Evolutionary conservation across 2,888 invertebrate genomes (phyloP), one percentile per base, ranked within the genome.

Genomic region (Diplazon laetatorius): DNA sequence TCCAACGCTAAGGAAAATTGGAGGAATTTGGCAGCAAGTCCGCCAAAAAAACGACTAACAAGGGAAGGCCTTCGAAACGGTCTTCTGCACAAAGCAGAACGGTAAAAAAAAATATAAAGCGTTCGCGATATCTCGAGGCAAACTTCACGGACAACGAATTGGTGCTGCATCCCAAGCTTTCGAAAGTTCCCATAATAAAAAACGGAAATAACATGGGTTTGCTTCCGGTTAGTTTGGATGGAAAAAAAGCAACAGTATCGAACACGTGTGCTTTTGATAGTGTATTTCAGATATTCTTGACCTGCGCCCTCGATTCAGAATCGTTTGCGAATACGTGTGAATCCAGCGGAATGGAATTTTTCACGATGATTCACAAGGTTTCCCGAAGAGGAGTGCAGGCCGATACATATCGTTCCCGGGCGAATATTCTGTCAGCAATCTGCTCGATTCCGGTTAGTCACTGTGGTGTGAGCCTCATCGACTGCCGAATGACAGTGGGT

Each of bases 261-360:
- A 25, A 62, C n/a, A 62, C 60, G 10, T 62, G 60, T 5, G 25
- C 44, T 14, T 62, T 44, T 6, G 60, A 62, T 20, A 62, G 60
- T 8, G 8, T 62, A 0, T 25, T 62, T n/a, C 44, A 62, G n/a
- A 0, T 62, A 8, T 62, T 62, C n/a, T 18, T 62, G 3, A 25
- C 60, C 4, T 16, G 25, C 3, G 42, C 44, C 6, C 60, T 62
- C 25, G 60, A 62, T 16, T 62, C 42, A 9, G 25, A 37, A 9
- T 9, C 39, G 6, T 62, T 62, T 22, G 0, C 9, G 3, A 44
- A 44, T n/a, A 44, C 22, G 2, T 62, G 60, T 25, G n/a, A 8
- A 25, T 14, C 22, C 0, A 20, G 44, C 25, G 8, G 22, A 3
- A 62, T 25, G n/a, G 10, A 25, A 8, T 3, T 62, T 25, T 44